Evolutionary conservation across 2,113 vertebrate species (phyloP).

Genomic region (Syngnathus typhle): DNA sequence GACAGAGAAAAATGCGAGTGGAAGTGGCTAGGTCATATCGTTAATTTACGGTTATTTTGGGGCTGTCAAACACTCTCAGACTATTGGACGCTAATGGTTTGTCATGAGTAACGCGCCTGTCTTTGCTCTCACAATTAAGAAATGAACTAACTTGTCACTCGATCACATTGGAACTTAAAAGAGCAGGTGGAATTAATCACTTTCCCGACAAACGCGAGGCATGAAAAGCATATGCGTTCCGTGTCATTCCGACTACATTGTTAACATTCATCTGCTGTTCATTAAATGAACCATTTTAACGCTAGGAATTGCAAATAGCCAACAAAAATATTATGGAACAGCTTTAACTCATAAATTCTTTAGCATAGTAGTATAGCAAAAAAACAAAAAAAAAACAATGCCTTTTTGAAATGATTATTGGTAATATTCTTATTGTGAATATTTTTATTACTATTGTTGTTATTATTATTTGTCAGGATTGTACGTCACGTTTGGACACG

Average conservation of each 20-base stretch:
- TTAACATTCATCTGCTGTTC: not conserved
- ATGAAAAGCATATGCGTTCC: not conserved
- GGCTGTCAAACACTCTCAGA: conserved; percentile 58
- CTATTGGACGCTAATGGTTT: conserved; percentile 41
- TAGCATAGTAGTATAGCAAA: not conserved
- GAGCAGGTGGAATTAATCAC: not conserved
- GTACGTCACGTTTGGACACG: not conserved
- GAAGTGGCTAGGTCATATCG: conserved; percentile 42
- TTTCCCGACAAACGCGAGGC: not conserved
- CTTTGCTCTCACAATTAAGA: conserved; percentile 34
- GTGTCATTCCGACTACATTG: not conserved
- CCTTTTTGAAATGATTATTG: not conserved
- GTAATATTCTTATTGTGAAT: too few species aligned
- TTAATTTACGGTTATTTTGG: conserved; percentile 56
- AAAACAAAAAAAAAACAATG: not conserved
- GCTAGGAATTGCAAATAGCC: not conserved
- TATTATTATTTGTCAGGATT: not conserved
- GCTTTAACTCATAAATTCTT: not conserved
- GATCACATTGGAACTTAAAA: not conserved
- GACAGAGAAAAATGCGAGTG: conserved; percentile 25
- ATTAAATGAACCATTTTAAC: not conserved
- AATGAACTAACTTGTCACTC: conserved; percentile 25
- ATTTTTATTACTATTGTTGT: not conserved
- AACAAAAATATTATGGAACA: not conserved
- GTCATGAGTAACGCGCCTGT: conserved; percentile 59